A percentile compares a stretch with the other conserved stretches of the same genome.
These are phyloP conservation scores for Rhineura floridana DNA, from an alignment of 2,113 vertebrate species.

Conservation along the genomic window DNA sequence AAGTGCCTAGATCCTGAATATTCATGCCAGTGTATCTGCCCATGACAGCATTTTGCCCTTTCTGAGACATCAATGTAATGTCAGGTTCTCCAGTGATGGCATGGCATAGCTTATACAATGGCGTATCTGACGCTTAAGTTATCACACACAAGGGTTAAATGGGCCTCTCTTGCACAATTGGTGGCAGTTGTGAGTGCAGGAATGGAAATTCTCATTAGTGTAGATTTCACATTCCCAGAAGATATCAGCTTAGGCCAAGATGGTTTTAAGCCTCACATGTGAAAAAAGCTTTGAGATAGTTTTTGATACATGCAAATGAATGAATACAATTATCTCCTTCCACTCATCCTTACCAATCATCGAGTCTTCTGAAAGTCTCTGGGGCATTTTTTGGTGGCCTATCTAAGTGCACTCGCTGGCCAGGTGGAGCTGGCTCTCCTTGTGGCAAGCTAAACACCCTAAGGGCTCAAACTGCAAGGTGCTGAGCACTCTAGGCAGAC, in stretches of 20 bases:
- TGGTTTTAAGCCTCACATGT: too few species aligned
- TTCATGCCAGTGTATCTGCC: not conserved
- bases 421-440: not conserved
- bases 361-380: not conserved
- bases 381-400: not conserved
- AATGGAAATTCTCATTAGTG: not conserved
- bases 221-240: not conserved
- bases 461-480: not conserved
- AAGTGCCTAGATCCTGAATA: not conserved
- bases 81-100: not conserved
- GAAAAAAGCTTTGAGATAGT: not conserved
- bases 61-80: not conserved
- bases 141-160: not conserved
- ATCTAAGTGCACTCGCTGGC: conserved; percentile 5
- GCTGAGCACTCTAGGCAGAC: conserved; percentile 17
- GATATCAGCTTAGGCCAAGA: not conserved
- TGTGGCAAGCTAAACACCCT: not conserved
- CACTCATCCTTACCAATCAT: not conserved
- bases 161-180: not conserved
- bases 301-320: not conserved
- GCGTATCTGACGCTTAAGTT: not conserved
- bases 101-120: not conserved
- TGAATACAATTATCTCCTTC: not conserved
- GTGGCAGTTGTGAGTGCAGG: not conserved
- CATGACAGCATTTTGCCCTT: not conserved